Percentiles rank a stretch among this genome's conserved stretches.
Conservation (phyloP, 2,113 vertebrate genomes). For the Myotis brandtii region DNA sequence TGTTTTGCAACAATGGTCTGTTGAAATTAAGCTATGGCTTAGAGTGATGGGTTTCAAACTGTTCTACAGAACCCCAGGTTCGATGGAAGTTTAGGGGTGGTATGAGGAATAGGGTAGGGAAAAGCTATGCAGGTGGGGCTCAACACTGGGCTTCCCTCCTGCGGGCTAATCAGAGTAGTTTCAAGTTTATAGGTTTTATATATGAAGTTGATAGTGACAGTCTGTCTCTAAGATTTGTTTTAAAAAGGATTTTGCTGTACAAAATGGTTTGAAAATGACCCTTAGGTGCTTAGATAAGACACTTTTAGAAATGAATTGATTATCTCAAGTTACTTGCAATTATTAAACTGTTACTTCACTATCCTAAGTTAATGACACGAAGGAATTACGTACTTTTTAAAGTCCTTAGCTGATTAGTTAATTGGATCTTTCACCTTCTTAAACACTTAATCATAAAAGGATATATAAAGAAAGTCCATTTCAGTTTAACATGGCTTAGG, state of each 20-base stretch:
- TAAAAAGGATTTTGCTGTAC: conserved; percentile 39
- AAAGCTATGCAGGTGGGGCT: not conserved
- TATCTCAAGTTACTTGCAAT: conserved; percentile 54
- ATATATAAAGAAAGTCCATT: conserved; percentile 31
- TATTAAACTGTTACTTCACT: conserved; percentile 42
- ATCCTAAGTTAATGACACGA: conserved; percentile 54
- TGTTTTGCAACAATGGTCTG: not conserved
- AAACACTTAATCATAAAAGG: conserved; percentile 43
- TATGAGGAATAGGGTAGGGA: not conserved
- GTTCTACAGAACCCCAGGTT: not conserved
- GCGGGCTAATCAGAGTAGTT: not conserved
- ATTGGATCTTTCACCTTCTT: conserved; percentile 53
- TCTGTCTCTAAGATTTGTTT: conserved; percentile 13
- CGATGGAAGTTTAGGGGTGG: not conserved
- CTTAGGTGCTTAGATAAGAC: conserved; percentile 13
- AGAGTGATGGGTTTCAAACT: not conserved
- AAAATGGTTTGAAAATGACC: conserved; percentile 41
- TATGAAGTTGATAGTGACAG: conserved; percentile 14
- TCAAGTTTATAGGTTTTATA: conserved; percentile 22
- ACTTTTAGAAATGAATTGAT: conserved; percentile 47
- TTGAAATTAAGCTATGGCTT: not conserved
- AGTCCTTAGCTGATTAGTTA: conserved; percentile 30
- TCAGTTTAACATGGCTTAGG: conserved; percentile 54
- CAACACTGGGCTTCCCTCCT: not conserved
- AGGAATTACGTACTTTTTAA: conserved; percentile 45